Evolutionary conservation across 2,888 invertebrate species (phyloP), one percentile per base, ranked within the genome.

Genomic region (Phengaris arion): DNA sequence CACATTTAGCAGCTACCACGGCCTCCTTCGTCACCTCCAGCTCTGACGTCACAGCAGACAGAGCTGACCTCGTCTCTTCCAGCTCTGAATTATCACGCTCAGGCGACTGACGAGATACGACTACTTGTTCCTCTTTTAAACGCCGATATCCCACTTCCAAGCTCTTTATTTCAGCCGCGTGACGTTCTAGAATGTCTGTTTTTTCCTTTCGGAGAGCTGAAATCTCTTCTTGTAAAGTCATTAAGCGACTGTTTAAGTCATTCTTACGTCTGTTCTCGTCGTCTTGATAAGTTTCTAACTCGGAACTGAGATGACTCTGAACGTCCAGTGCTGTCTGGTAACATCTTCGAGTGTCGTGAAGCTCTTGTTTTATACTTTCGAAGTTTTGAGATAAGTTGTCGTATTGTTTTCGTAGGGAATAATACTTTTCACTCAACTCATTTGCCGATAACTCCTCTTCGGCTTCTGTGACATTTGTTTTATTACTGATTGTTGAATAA

Each of bases 401-500:
- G 78, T 85, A 89, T 80, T 93, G 93, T 82, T 90, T 91, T 81
- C 89, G 90, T 2, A 94, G 85, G 75, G 85, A 85, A 83, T 89
- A 90, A 80, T 90, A 92, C 2, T 86, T 87, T 80, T 93, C 93
- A 77, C 82, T 87, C 0, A 94, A 79, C 81, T 93, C 93, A 13
- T 89, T 89, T 75, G 89, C 88, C 2, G 90, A 87, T 78, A 92
- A 77, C 35, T 91, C 92, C 77, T 91, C 92, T 2, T 81, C 82
- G 82, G 72, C 72, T 54, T 89, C 92, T 2, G 90, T 91, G 75
- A 82, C 86, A 76, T 84, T 86, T 4, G 89, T 91, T 83, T 92
- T 92, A 78, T 93, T 93, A 76, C 91, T 92, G 74, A 90, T 86
- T 13, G 90, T 91, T 2, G 94, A 94, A 79, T 89, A 92, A 89